Evolutionary conservation across 1,140 invertebrate genomes (phyloP), one percentile per base, ranked within the genome.

Genomic region (Plutomurus gul): DNA sequence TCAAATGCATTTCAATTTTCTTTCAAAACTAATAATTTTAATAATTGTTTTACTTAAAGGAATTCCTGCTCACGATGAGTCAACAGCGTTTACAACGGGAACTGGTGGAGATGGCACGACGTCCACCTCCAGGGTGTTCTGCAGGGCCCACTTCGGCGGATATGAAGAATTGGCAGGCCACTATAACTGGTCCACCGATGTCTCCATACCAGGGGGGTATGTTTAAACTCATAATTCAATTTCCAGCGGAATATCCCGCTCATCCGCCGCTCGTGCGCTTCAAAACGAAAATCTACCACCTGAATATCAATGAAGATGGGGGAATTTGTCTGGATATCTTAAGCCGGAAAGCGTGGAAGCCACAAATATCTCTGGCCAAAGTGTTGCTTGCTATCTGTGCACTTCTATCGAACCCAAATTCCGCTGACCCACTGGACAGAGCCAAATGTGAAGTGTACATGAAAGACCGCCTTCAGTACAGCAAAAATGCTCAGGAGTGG

Each of bases 211-310:
- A 60, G 39, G 51, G 49, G 2, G 75, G 75, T 4, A 2, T 76
- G 13, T 76, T 60, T 16, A 49, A 49, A 16, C 25, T 60, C 13
- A 30, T n/a, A 18, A 25, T 76, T 20, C 3, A 51, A 3, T 76
- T 76, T 39, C 75, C 49, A 10, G 10, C 13, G 1, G 30, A 75
- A 43, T 75, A 60, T 65, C 75, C 75, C 1, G 3, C 6, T 6
- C 33, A 18, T 18, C 30, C 75, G 4, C 75, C 75, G 4, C 51
- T 11, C 1, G 51, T 76, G 8, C 7, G 6, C 22, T 91, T 90
- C 83, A 89, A 88, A 65, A 91, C 90, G 47, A 86, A 87, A 80
- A 90, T 90, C 77, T 90, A 90, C 84, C 89, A 91, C 84, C 90
- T 90, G 18, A 90, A 90, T 83, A 90, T 90, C 77, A 90, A 89